Evolutionary conservation across 35 echinoderm and acorn worm genomes (phyloP).

Genomic region (Acanthaster planci): DNA sequence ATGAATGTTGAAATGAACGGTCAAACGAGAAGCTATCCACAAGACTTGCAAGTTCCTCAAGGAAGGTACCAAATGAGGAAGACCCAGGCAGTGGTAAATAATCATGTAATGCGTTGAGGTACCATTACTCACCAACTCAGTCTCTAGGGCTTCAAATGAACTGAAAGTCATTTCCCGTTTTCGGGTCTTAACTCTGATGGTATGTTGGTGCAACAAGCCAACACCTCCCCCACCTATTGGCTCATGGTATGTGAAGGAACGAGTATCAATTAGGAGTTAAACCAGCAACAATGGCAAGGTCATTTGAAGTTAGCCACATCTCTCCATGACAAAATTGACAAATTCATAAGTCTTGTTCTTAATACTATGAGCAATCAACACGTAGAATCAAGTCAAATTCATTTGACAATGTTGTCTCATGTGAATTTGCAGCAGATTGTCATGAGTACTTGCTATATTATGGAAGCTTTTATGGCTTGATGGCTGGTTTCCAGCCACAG

Average conservation of each 20-base stretch:
- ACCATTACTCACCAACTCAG: background rate
- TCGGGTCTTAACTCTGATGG: background rate
- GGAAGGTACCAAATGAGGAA: background rate
- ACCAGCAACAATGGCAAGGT: background rate
- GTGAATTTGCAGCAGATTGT: background rate
- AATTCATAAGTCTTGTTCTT: slow-evolving; percentile 3
- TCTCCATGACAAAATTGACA: background rate
- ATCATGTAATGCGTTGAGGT: background rate
- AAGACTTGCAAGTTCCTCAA: background rate
- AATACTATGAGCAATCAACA: background rate
- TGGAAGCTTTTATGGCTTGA: background rate
- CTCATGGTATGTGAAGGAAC: background rate
- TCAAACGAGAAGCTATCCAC: slow-evolving; percentile 1
- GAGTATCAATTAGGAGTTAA: background rate
- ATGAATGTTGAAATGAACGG: background rate
- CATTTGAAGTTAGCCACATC: slow-evolving; percentile 11
- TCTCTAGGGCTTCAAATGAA: background rate
- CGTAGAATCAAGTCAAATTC: background rate
- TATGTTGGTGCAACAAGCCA: background rate
- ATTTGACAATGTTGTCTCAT: background rate
- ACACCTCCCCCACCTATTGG: slow-evolving; percentile 13
- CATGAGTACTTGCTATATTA: background rate
- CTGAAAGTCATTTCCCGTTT: background rate
- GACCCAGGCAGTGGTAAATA: background rate
- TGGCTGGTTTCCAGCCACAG: background rate